Evolutionary conservation across 2,113 vertebrate genomes (phyloP), one percentile per base, ranked within the genome.

Genomic region (Thunnus maccoyii): DNA sequence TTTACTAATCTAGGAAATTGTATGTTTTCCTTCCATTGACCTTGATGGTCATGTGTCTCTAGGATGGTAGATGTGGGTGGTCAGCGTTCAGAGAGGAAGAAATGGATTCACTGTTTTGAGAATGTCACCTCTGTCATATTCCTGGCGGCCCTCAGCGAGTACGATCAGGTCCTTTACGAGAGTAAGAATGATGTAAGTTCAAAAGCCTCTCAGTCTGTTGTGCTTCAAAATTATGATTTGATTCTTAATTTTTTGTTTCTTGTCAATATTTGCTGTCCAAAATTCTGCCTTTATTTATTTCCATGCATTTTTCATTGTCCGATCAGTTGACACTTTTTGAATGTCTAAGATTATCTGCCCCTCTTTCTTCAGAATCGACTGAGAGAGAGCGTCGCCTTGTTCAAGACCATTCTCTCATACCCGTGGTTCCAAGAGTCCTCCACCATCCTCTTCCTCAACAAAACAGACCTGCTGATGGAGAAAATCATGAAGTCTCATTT

Each of bases 61-160:
- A 98, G 97, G 93, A 97, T 99, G 96, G 97, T 98, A 71, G 97
- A 98, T 76, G 97, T 97, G 27, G 97, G 96, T 4, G 96, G 97
- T 56, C 97, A 97, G 91, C 95, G 97, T 46, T 97, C 95, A 44
- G 97, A 98, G 90, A 95, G 96, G 90, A 96, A 92, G 89, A 97
- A 98, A 66, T 97, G 97, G 97, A 97, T 99, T 77, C 96, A 97
- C 80, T 97, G 96, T 83, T 98, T 97, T 88, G 97, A 97, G 89
- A 96, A 93, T 0, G 96, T 98, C 86, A 97, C 96, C 12, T 97
- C 96, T 82, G 93, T 97, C 57, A 96, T 97, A 83, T 98, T 97
- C 77, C 90, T 98, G 89, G 95, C 95, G 58, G 96, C 96, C 22
- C 82, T 98, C 87, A 98, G 95, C 83, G 97, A 99, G 92, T 98